phyloP scores from a whole-genome alignment of 2,888 invertebrate genomes.

The Julus scandinavius region DNA sequence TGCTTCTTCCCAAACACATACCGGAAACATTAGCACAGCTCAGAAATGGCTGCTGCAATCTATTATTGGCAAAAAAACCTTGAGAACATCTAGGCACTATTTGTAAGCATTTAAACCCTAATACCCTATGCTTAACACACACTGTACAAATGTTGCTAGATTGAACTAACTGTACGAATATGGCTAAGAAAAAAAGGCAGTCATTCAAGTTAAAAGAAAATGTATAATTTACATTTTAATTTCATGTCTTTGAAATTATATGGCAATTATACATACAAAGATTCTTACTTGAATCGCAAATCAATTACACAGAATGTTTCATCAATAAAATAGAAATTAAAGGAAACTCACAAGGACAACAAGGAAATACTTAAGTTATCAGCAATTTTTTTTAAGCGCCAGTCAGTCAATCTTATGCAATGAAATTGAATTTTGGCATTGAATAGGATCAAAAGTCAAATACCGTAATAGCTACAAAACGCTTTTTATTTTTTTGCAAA shows the following conservation, averaged over 20 bases:
- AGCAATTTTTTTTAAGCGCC: background rate
- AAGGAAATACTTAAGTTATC: background rate
- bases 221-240: constrained; percentile 27
- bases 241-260: background rate
- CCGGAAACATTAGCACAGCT: background rate
- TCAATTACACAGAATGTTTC: background rate
- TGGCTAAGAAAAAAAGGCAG: background rate
- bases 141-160: background rate
- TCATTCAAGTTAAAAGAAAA: constrained; percentile 12
- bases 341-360: background rate
- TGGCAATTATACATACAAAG: background rate
- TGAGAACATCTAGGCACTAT: background rate
- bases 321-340: background rate
- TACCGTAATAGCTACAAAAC: background rate
- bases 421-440: background rate
- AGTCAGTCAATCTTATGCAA: background rate
- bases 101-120: background rate
- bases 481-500: too few species aligned
- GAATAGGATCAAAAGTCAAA: background rate
- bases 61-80: background rate
- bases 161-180: too few species aligned
- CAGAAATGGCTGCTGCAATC: background rate
- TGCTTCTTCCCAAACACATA: constrained; percentile 11
- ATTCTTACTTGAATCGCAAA: background rate
- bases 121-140: background rate